Percentiles rank a stretch among this genome's conserved stretches.
Conservation (phyloP, 1,140 invertebrate species). For the Euura lappo region DNA sequence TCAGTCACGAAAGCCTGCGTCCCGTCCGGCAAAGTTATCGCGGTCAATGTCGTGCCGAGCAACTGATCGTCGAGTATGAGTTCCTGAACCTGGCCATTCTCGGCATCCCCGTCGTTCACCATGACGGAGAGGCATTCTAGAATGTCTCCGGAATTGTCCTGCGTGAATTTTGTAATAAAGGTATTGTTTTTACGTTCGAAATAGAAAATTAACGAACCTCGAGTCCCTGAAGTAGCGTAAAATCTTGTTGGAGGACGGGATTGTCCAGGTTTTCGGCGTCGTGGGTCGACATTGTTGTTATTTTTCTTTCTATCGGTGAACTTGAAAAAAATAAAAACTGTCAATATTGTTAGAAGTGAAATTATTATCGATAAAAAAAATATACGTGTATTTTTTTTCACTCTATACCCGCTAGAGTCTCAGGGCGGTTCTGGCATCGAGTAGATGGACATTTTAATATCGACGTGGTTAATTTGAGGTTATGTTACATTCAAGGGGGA, state of each 20-base stretch:
- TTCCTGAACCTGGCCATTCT: constrained; percentile 36
- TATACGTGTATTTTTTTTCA: too few relatives aligned
- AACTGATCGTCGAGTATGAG: constrained; percentile 46
- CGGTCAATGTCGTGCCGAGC: constrained; percentile 41
- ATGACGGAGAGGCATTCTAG: constrained; percentile 47
- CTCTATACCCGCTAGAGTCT: not conserved
- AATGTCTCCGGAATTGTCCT: constrained; percentile 42
- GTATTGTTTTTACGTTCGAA: not conserved
- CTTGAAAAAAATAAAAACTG: too few relatives aligned
- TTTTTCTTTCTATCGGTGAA: constrained; percentile 7
- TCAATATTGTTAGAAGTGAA: too few relatives aligned
- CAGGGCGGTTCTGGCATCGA: not conserved
- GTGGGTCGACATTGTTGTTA: constrained; percentile 43
- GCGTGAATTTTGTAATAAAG: constrained; percentile 11
- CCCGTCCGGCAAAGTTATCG: constrained; percentile 52
- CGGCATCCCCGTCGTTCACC: constrained; percentile 38
- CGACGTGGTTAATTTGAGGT: not conserved
- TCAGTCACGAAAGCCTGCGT: constrained; percentile 50
- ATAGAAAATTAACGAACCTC: constrained; percentile 19
- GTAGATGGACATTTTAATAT: not conserved
- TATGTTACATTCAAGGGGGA: not conserved
- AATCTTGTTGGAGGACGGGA: constrained; percentile 30
- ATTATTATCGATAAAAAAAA: too few relatives aligned
- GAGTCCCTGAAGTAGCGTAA: constrained; percentile 36
- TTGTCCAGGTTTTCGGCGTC: constrained; percentile 37